These are phyloP conservation scores for Calephelis nemesis DNA, from an alignment of 1,140 invertebrate genomes.

Conservation along the genomic window DNA sequence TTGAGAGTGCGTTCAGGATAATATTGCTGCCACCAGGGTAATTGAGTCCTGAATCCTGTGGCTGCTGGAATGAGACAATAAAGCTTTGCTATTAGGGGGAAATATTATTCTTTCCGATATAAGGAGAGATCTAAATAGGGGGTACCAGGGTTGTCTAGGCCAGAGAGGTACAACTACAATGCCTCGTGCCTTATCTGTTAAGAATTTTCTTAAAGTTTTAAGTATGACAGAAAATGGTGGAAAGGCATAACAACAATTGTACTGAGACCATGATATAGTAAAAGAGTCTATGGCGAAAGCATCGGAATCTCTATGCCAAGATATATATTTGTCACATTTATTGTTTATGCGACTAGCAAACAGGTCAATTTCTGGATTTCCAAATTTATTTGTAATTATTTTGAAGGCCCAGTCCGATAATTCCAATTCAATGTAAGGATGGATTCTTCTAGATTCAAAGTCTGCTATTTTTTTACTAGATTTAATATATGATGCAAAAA, in stretches of 20 bases:
- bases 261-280: background rate
- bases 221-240: constrained; percentile 5
- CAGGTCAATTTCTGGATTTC: background rate
- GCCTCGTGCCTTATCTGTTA: constrained; percentile 2
- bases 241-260: constrained; percentile 1
- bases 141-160: no score
- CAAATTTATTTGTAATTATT: no score
- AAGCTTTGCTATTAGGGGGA: no score
- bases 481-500: background rate
- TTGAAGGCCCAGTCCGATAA: background rate
- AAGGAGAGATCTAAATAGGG: no score
- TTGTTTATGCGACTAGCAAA: background rate
- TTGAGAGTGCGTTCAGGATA: no score
- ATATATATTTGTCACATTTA: background rate
- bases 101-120: no score
- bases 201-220: constrained; percentile 7
- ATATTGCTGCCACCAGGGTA: no score
- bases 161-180: constrained; percentile 11
- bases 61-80: no score
- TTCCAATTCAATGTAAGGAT: background rate
- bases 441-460: background rate
- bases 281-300: constrained; percentile 6
- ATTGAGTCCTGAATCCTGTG: no score
- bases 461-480: background rate
- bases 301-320: background rate